A percentile compares a stretch with the other conserved stretches of the same genome.
Evolutionary conservation across 2,113 vertebrate species (phyloP).

Genomic region (Lynx canadensis): DNA sequence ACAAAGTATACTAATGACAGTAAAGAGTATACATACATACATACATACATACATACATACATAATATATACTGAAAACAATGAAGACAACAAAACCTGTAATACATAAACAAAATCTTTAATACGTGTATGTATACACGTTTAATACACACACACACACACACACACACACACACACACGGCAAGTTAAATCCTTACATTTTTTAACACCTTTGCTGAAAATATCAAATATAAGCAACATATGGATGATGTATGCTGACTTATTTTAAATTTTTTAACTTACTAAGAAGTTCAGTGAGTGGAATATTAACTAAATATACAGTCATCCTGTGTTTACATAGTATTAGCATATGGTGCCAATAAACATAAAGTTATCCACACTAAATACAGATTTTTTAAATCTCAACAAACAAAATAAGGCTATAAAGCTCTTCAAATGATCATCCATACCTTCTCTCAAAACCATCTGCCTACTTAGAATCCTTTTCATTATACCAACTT

Average conservation of each 20-base stretch:
- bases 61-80: neutral
- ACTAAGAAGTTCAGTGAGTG: slow-evolving; percentile 49
- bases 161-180: neutral
- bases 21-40: neutral
- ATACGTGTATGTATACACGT: neutral
- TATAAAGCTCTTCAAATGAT: slow-evolving; percentile 22
- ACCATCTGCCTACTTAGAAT: slow-evolving; percentile 1
- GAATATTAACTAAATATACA: slow-evolving; percentile 64
- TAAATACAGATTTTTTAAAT: slow-evolving; percentile 48
- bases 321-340: slow-evolving; percentile 71
- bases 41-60: neutral
- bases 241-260: slow-evolving; percentile 21
- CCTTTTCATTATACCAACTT: neutral
- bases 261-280: slow-evolving; percentile 61
- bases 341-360: slow-evolving; percentile 73
- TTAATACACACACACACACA: neutral
- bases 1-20: neutral
- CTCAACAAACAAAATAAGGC: slow-evolving; percentile 29
- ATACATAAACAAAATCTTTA: neutral
- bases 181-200: slow-evolving; percentile 4
- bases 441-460: neutral
- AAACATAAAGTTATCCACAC: slow-evolving; percentile 70
- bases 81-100: neutral
- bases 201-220: slow-evolving; percentile 28
- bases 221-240: slow-evolving; percentile 30